A percentile compares a stretch with the other conserved stretches of the same genome.
These are phyloP conservation scores for Pelodiscus sinensis DNA, from an alignment of 2,113 vertebrate genomes.

Conservation along the genomic window DNA sequence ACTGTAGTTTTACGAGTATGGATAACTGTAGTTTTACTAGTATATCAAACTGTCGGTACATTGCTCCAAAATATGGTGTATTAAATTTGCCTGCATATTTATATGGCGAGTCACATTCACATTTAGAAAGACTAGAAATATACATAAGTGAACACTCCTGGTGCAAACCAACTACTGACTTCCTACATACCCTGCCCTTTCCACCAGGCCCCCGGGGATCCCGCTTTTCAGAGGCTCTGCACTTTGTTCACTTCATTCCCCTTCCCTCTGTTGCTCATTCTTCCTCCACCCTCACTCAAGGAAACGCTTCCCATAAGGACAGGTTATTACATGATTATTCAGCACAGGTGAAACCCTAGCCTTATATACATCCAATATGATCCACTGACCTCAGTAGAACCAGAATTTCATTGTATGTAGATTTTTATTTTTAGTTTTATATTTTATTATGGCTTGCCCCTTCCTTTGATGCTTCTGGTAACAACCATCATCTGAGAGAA, in stretches of 20 bases:
- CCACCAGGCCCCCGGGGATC: too few species aligned
- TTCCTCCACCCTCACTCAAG: too few species aligned
- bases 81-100: neutral
- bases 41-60: neutral
- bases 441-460: neutral
- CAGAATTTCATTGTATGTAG: neutral
- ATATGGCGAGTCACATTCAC: neutral
- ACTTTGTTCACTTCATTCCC: too few species aligned
- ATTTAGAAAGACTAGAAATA: neutral
- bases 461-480: neutral
- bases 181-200: too few species aligned
- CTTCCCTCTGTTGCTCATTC: too few species aligned
- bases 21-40: neutral
- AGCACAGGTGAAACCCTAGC: neutral
- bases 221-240: too few species aligned
- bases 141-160: neutral
- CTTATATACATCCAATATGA: neutral
- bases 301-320: neutral
- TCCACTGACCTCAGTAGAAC: neutral
- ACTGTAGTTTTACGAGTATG: neutral
- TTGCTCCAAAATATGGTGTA: neutral
- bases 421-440: neutral
- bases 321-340: neutral
- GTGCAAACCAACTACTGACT: neutral
- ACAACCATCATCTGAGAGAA: neutral